phyloP scores from a whole-genome alignment of 2,888 invertebrate genomes.

The Mesochorus sp. region DNA sequence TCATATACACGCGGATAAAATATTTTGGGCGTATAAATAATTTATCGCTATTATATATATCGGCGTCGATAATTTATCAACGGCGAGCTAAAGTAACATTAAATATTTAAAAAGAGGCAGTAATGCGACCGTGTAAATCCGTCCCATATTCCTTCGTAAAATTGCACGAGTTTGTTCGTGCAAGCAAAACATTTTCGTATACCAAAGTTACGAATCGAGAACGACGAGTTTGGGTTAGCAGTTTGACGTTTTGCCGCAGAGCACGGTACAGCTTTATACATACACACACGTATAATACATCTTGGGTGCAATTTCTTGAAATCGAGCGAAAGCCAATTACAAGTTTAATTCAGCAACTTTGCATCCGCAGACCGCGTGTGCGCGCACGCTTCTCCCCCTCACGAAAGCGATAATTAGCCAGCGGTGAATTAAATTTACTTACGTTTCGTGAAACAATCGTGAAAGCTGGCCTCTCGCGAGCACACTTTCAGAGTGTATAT shows the following conservation, averaged over 20 bases:
- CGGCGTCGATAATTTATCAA: no score
- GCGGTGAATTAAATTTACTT: slow-evolving; percentile 79
- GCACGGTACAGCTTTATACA: no score
- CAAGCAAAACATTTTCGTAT: not conserved
- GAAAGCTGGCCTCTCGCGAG: slow-evolving; percentile 70
- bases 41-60: no score
- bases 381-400: no score
- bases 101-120: no score
- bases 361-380: slow-evolving; percentile 56
- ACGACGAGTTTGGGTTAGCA: not conserved
- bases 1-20: no score
- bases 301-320: slow-evolving; percentile 77
- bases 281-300: not conserved
- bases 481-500: not conserved
- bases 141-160: no score
- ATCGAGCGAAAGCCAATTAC: slow-evolving; percentile 79
- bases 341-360: slow-evolving; percentile 80
- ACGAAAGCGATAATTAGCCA: slow-evolving; percentile 79
- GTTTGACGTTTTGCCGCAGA: not conserved
- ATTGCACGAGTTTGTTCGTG: not conserved
- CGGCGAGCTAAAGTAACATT: no score
- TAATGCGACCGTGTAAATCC: no score
- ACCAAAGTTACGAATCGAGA: not conserved
- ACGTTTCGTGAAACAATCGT: slow-evolving; percentile 77
- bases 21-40: no score